Evolutionary conservation across 2,113 vertebrate species (phyloP).

Genomic region (Phaethon lepturus): DNA sequence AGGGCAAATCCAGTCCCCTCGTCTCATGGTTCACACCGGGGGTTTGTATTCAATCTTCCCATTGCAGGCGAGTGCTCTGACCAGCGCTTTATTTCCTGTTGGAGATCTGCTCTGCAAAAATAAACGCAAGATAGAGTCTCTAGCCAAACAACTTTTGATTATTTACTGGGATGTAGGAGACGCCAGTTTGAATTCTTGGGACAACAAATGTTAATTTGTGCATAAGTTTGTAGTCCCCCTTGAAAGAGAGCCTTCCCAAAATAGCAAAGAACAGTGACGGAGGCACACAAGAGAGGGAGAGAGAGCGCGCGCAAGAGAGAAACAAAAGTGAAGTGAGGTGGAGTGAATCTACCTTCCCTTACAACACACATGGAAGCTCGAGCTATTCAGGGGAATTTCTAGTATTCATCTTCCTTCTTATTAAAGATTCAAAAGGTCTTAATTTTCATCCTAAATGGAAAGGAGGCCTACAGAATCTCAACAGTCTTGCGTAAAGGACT

Average conservation of each 20-base stretch:
- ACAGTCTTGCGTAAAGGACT: not conserved
- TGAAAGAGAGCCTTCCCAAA: not conserved
- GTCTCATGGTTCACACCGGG: accelerated
- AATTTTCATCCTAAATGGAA: not conserved
- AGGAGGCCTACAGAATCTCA: not conserved
- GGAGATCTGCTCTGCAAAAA: not conserved
- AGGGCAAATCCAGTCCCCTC: not conserved
- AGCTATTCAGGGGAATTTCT: not conserved
- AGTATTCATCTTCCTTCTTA: not conserved
- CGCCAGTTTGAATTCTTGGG: not conserved
- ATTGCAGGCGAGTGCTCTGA: not conserved
- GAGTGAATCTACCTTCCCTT: not conserved
- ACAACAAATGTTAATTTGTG: not conserved
- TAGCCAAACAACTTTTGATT: not conserved
- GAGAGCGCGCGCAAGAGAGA: not conserved
- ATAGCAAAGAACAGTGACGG: not conserved
- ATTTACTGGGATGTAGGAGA: not conserved
- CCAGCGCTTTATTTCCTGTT: not conserved
- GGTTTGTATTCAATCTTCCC: not conserved
- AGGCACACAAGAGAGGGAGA: not conserved
- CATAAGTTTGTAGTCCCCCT: not conserved
- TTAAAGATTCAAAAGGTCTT: not conserved
- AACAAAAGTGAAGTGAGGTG: not conserved
- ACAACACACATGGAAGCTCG: not conserved
- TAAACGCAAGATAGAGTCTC: not conserved